Conservation (phyloP, 2,888 invertebrate genomes). For the Drosophila austrosaltans region DNA sequence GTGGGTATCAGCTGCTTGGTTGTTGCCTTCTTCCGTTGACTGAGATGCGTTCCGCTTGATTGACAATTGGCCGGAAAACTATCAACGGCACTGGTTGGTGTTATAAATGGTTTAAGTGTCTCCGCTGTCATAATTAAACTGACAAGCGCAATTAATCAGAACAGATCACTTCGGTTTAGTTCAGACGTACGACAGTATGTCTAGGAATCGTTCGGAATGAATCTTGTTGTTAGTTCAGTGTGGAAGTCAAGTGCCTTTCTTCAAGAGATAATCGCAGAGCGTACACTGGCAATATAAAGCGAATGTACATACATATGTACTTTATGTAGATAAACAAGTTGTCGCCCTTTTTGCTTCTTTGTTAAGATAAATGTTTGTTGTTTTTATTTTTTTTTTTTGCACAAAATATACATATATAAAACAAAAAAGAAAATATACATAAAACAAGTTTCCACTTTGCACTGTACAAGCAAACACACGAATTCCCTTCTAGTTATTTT, state of each 20-base stretch:
- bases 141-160: constrained; percentile 41
- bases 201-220: constrained; percentile 6
- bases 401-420: constrained; percentile 22
- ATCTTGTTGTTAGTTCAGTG: not conserved
- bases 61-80: constrained; percentile 72
- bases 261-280: not conserved
- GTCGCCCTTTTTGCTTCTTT: constrained; percentile 24
- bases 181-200: constrained; percentile 15
- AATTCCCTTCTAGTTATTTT: constrained; percentile 17
- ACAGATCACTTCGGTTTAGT: constrained; percentile 3
- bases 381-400: constrained; percentile 23
- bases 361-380: not conserved
- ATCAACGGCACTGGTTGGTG: constrained; percentile 76
- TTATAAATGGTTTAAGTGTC: constrained; percentile 83
- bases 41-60: constrained; percentile 49
- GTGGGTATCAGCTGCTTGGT: constrained; percentile 68
- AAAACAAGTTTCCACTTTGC: constrained; percentile 21
- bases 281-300: not conserved
- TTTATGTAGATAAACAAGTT: constrained; percentile 15
- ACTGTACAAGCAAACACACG: not conserved
- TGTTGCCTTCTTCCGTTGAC: constrained; percentile 47
- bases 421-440: not conserved
- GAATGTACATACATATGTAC: constrained; percentile 1
- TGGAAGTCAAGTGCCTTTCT: not conserved
- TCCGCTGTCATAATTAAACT: constrained; percentile 81